phyloP scores from a whole-genome alignment of 2,888 invertebrate species.

The Sepioteuthis lessoniana region DNA sequence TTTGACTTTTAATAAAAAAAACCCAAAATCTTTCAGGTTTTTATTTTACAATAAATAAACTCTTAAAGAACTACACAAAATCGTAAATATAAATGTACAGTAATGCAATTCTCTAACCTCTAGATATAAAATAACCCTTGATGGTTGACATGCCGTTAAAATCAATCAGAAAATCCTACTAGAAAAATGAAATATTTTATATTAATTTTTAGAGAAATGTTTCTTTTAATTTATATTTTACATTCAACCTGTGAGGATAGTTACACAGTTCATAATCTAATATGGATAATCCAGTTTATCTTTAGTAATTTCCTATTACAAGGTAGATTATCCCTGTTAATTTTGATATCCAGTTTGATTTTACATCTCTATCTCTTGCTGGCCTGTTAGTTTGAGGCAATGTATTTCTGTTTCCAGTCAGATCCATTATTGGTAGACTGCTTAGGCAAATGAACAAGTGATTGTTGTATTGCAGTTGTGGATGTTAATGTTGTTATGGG shows the following conservation, averaged over 20 bases:
- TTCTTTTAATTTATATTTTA: no score
- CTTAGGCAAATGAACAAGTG: neutral
- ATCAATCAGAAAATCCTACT: no score
- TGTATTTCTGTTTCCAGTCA: neutral
- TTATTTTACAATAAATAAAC: no score
- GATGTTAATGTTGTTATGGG: neutral
- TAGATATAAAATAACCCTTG: no score
- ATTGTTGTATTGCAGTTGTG: neutral
- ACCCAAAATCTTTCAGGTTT: no score
- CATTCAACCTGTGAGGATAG: neutral
- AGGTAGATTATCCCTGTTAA: neutral
- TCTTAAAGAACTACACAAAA: no score
- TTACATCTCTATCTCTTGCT: neutral
- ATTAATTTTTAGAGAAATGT: no score
- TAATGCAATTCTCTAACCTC: no score
- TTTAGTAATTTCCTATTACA: neutral
- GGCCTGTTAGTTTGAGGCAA: neutral
- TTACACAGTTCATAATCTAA: neutral
- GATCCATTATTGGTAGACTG: neutral
- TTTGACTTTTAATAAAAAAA: no score
- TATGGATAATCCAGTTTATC: neutral
- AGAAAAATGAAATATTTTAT: no score
- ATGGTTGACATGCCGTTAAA: no score
- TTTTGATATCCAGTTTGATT: neutral
- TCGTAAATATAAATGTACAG: no score